Percentiles rank a stretch among this genome's conserved stretches.
These are phyloP conservation scores for Lochmaea crataegi DNA, from an alignment of 2,888 invertebrate genomes.

Conservation along the genomic window DNA sequence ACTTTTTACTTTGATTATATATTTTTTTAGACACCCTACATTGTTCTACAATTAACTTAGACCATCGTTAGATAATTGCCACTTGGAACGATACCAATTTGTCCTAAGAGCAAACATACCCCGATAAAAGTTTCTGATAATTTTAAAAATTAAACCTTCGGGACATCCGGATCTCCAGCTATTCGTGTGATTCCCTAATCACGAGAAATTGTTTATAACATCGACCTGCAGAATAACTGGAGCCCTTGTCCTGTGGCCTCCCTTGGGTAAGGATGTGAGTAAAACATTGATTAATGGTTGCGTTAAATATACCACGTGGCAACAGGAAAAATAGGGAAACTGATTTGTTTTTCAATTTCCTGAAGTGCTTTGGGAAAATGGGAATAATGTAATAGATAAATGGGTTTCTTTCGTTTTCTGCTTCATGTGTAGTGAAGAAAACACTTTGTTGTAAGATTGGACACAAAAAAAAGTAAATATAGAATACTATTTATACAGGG, in stretches of 20 bases:
- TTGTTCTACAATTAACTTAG: background rate
- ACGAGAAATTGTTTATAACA: background rate
- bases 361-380: slow-evolving; percentile 10
- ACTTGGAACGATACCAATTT: background rate
- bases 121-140: background rate
- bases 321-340: background rate
- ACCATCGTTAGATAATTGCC: background rate
- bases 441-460: background rate
- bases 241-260: background rate
- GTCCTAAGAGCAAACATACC: background rate
- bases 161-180: background rate
- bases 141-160: background rate
- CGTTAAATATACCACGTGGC: slow-evolving; percentile 4
- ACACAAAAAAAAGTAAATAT: slow-evolving; percentile 10
- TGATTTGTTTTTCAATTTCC: slow-evolving; percentile 14
- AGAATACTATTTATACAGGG: background rate
- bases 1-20: no score
- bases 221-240: background rate
- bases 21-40: no score
- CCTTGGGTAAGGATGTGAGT: background rate
- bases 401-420: background rate
- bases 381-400: slow-evolving; percentile 7
- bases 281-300: background rate
- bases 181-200: background rate
- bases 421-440: background rate